These are phyloP conservation scores for Vanessa tameamea DNA, from an alignment of 1,140 invertebrate genomes.

Conservation along the genomic window DNA sequence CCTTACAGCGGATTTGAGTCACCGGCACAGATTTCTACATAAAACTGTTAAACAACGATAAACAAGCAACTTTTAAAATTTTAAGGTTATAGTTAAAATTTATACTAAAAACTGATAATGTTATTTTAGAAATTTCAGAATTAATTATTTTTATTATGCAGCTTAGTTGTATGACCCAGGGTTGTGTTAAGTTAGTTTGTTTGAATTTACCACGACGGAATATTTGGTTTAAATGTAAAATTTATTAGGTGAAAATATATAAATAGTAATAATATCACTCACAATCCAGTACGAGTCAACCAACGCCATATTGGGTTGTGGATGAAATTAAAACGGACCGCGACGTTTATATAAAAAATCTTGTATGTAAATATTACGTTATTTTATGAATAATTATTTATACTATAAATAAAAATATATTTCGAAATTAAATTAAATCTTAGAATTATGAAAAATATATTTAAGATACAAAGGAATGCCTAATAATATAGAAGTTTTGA, in stretches of 20 bases:
- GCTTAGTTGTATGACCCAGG: no score
- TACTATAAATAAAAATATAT: neutral
- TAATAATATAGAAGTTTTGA: constrained; percentile 41
- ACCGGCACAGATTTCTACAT: constrained; percentile 29
- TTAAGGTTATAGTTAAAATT: neutral
- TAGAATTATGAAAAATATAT: constrained; percentile 35
- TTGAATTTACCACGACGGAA: no score
- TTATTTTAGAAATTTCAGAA: no score
- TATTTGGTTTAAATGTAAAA: no score
- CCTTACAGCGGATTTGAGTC: constrained; percentile 37
- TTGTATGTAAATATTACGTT: neutral
- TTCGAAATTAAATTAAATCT: constrained; percentile 26
- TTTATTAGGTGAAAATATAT: neutral
- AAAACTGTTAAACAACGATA: neutral
- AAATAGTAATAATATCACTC: neutral
- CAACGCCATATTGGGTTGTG: no score
- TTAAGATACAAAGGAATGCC: constrained; percentile 37
- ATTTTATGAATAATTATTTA: no score
- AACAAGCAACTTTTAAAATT: neutral
- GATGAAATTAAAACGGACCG: neutral
- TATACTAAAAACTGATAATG: no score
- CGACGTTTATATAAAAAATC: neutral
- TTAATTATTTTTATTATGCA: no score
- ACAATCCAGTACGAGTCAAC: no score
- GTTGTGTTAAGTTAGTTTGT: no score